These are phyloP conservation scores for Zelleria hepariella DNA, from an alignment of 2,888 invertebrate genomes.

Conservation along the genomic window DNA sequence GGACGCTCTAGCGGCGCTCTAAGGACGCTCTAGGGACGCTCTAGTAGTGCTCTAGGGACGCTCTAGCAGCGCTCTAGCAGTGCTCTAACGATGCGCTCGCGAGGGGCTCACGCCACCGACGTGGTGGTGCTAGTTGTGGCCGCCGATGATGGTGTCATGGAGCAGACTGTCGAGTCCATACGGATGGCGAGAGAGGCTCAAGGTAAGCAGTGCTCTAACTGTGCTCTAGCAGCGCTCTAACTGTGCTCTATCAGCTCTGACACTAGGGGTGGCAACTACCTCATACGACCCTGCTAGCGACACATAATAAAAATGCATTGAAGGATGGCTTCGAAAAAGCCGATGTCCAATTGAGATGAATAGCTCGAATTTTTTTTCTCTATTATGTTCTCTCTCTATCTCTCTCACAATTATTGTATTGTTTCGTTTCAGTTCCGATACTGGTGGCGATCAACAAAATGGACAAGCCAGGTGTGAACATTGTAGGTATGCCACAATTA, in stretches of 20 bases:
- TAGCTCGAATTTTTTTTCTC: background rate
- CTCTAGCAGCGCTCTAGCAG: too few relatives aligned
- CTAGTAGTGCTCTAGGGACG: too few relatives aligned
- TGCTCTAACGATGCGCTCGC: conserved; percentile 94
- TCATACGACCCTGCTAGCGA: too few relatives aligned
- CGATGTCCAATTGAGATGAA: background rate
- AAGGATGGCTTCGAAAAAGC: too few relatives aligned
- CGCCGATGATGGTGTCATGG: conserved; percentile 99
- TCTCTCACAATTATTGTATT: background rate
- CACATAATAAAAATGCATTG: too few relatives aligned
- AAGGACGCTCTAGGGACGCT: too few relatives aligned
- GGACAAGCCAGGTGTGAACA: conserved; percentile 91
- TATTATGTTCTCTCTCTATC: background rate
- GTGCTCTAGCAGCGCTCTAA: too few relatives aligned
- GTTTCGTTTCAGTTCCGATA: conserved; percentile 82
- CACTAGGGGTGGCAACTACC: too few relatives aligned
- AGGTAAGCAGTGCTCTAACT: too few relatives aligned
- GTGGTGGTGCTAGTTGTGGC: conserved; percentile 96
- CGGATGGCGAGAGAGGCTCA: conserved; percentile 84
- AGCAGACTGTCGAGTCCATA: conserved; percentile 95
- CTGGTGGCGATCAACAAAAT: conserved; percentile 99
- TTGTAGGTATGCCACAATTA: conserved; percentile 76
- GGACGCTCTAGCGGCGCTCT: too few relatives aligned
- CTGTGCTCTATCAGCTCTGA: too few relatives aligned
- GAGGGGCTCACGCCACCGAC: conserved; percentile 96